phyloP scores from a whole-genome alignment of 2,888 invertebrate genomes.

The Phyllotreta cruciferae region DNA sequence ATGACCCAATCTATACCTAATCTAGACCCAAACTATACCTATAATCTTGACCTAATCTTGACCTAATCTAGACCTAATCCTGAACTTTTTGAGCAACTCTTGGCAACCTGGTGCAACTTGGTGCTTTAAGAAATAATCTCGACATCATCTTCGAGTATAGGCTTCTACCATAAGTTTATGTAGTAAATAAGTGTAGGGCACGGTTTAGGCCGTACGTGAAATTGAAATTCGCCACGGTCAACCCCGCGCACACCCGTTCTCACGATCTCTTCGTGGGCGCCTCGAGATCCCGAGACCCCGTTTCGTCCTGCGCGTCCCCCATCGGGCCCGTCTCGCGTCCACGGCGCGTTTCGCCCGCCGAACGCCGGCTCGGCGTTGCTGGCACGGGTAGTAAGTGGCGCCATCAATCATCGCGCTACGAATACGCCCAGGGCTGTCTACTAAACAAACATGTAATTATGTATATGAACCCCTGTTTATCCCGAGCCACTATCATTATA shows the following conservation, averaged over 20 bases:
- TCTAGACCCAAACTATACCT: too few species aligned
- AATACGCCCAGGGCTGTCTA: constrained; percentile 61
- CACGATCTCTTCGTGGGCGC: constrained; percentile 10
- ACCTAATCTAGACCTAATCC: too few species aligned
- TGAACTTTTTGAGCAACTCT: too few species aligned
- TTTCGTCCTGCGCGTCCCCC: too few species aligned
- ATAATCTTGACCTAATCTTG: too few species aligned
- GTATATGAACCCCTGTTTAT: constrained; percentile 62
- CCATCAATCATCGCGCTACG: constrained; percentile 59
- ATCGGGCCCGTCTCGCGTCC: not conserved
- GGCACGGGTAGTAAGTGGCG: constrained; percentile 56
- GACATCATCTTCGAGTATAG: constrained; percentile 9
- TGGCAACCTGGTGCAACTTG: too few species aligned
- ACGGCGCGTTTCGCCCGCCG: constrained; percentile 1
- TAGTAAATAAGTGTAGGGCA: not conserved
- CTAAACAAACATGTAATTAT: constrained; percentile 63
- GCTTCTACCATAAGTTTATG: too few species aligned
- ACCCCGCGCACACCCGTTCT: constrained; percentile 14
- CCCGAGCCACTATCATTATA: constrained; percentile 57
- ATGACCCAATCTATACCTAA: too few species aligned
- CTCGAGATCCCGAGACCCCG: too few species aligned
- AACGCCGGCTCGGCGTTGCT: constrained; percentile 20
- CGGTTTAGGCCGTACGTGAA: constrained; percentile 2
- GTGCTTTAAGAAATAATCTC: too few species aligned
- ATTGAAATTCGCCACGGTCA: constrained; percentile 14